Percentiles rank a stretch among this genome's conserved stretches.
phyloP scores from a whole-genome alignment of 2,113 vertebrate genomes.

The Embiotoca jacksoni region DNA sequence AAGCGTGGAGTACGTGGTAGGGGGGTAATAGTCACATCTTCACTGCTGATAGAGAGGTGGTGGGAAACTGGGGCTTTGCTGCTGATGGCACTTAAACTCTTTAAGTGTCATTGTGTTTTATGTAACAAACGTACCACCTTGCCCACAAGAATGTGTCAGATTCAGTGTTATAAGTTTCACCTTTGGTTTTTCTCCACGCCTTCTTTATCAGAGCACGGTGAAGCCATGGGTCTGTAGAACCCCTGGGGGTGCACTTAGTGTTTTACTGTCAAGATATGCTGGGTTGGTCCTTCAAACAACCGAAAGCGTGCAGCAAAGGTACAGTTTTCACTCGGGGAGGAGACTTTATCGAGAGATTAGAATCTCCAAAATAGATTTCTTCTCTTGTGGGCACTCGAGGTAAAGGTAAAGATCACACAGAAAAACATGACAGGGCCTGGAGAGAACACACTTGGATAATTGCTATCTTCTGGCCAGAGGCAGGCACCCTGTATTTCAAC shows the following conservation, averaged over 20 bases:
- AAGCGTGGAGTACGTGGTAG: too few relatives aligned
- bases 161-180: background rate
- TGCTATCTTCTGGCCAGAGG: constrained; percentile 3
- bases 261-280: constrained; percentile 29
- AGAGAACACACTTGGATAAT: constrained; percentile 2
- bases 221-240: background rate
- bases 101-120: too few relatives aligned
- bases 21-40: too few relatives aligned
- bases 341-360: constrained; percentile 33
- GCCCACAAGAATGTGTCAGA: background rate
- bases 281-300: constrained; percentile 29
- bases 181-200: background rate
- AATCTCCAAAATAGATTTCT: constrained; percentile 6
- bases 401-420: background rate
- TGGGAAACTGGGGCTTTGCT: too few relatives aligned
- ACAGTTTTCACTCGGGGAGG: constrained; percentile 15
- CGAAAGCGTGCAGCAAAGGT: constrained; percentile 21
- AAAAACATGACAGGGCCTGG: background rate
- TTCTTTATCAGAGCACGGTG: constrained; percentile 2
- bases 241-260: background rate
- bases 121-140: background rate
- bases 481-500: background rate
- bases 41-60: too few relatives aligned
- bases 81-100: too few relatives aligned
- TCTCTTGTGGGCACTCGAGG: background rate